Evolutionary conservation across 2,113 vertebrate genomes (phyloP), one percentile per base, ranked within the genome.

Genomic region (Chloebia gouldiae): DNA sequence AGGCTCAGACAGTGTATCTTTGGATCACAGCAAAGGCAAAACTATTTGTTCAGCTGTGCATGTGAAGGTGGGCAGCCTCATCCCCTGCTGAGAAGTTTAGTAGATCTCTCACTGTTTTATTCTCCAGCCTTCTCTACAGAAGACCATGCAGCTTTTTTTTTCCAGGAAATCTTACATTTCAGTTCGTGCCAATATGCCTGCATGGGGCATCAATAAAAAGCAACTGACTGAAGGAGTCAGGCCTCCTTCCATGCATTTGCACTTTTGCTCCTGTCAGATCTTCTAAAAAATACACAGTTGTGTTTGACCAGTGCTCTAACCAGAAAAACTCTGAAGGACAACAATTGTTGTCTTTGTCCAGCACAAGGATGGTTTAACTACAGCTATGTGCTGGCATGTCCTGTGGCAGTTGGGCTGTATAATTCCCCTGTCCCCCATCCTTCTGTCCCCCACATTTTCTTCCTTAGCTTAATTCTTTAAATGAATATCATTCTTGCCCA

Each of bases 11-110:
- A 33, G 57, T 13, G 23, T 20, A 42, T 63, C 68, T 65, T 50
- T n/a, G 71, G 79, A 88, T 86, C 6, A 4, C 47, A 70, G 86
- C 5, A 6, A 61, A 85, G 59, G 82, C 82, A 47, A 47, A 66
- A 73, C 60, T 88, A 47, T 95, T 96, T 94, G 60, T 81, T 95
- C 90, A 93, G 95, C 96, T 96, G 94, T 59, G 47, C 35, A 50
- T 33, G 13, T 86, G 76, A 83, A 93, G 86, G 92, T 88, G 56
- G 68, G 80, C 64, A 94, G 88, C 68, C 54, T 90, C 57, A 70
- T 88, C 30, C 45, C 88, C 88, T 66, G 76, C 82, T 90, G 88
- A 78, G 95, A 10, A 73, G 30, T 93, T 90, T 57, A 85, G 76
- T 86, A 77, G 76, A 50, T 66, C 30, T 88, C 88, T 92, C 30